Evolutionary conservation across 2,888 invertebrate species (phyloP).

Genomic region (Amblyteles armatorius): DNA sequence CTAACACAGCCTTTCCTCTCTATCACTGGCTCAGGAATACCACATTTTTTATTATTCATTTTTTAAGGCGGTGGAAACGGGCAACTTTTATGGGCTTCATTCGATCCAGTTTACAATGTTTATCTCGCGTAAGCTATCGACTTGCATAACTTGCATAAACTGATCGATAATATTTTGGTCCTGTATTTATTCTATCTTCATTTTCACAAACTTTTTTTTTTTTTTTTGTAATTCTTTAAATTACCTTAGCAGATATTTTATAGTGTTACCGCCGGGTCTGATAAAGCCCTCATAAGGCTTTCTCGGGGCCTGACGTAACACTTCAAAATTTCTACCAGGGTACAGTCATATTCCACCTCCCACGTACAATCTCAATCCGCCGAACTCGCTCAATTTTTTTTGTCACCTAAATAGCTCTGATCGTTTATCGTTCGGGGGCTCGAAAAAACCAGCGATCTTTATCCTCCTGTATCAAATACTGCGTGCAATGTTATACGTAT

Average conservation of each 20-base stretch:
- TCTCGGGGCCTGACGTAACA: no score
- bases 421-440: slow-evolving; percentile 8
- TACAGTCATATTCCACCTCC: background rate
- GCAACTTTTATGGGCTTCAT: background rate
- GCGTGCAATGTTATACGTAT: slow-evolving; percentile 1
- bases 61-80: background rate
- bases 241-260: background rate
- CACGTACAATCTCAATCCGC: background rate
- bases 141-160: background rate
- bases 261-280: no score
- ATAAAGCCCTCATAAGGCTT: background rate
- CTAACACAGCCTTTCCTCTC: slow-evolving; percentile 9
- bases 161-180: background rate
- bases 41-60: background rate
- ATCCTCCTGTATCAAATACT: background rate
- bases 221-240: background rate
- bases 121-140: background rate
- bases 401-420: background rate
- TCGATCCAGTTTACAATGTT: background rate
- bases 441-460: background rate
- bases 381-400: background rate
- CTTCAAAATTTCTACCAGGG: background rate
- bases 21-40: background rate
- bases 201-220: background rate
- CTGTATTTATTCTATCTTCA: background rate